A percentile compares a stretch with the other conserved stretches of the same genome.
Conservation (phyloP, 2,888 invertebrate genomes). For the Pinctada fucata region DNA sequence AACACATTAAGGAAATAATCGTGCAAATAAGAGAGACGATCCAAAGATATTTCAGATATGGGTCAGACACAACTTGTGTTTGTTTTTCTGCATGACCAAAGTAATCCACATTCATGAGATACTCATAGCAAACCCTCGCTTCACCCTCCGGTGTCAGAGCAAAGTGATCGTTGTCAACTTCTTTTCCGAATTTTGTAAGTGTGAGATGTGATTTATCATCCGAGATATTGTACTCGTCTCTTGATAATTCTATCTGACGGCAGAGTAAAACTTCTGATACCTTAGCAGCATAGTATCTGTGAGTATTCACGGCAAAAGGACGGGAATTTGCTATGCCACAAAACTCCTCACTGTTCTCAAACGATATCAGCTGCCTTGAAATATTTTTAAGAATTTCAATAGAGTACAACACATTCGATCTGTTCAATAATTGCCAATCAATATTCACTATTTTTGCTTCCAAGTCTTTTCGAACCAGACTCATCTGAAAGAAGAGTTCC, state of each 20-base stretch:
- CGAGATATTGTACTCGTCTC: background rate
- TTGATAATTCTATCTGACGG: background rate
- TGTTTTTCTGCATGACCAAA: background rate
- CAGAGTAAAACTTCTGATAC: background rate
- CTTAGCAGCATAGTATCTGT: background rate
- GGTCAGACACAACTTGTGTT: background rate
- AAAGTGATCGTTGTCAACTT: background rate
- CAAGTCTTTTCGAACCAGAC: no score
- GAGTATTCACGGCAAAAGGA: no score
- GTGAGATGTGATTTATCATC: background rate
- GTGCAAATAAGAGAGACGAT: background rate
- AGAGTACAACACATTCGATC: no score
- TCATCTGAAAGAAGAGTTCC: no score
- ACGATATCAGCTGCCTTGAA: no score
- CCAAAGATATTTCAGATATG: background rate
- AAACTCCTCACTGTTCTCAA: no score
- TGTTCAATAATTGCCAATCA: no score
- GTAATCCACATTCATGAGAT: background rate
- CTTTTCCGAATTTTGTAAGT: background rate
- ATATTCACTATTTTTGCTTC: no score
- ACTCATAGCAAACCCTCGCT: background rate
- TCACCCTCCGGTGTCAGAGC: background rate
- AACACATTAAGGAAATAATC: background rate
- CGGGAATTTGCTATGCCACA: no score
- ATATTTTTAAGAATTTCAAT: no score